Conservation (phyloP, 2,113 vertebrate genomes). For the Oxyura jamaicensis region DNA sequence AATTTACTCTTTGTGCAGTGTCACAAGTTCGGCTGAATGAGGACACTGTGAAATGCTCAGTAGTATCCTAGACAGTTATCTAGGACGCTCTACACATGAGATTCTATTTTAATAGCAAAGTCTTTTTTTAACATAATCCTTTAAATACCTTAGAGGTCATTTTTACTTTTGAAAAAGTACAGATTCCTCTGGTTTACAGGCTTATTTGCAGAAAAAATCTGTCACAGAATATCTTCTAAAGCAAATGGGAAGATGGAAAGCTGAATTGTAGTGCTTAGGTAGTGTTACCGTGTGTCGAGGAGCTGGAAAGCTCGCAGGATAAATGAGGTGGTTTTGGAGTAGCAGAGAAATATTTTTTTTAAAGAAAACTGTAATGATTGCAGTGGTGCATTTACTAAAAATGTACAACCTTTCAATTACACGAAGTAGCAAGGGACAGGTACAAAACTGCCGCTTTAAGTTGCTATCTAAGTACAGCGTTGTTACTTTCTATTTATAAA, state of each 20-base stretch:
- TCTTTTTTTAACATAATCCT: conserved; percentile 67
- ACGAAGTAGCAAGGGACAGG: not conserved
- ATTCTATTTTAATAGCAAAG: conserved; percentile 71
- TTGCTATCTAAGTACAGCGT: not conserved
- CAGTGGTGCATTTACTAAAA: not conserved
- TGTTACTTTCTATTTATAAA: not conserved
- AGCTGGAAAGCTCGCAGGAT: not conserved
- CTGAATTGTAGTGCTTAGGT: not conserved
- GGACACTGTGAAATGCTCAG: conserved; percentile 64
- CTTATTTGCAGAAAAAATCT: conserved; percentile 14
- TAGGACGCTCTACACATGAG: conserved; percentile 71
- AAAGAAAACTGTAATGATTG: not conserved
- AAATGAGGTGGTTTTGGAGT: not conserved
- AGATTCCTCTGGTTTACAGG: conserved; percentile 25
- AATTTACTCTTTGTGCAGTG: conserved; percentile 21
- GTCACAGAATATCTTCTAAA: not conserved
- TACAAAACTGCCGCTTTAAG: not conserved
- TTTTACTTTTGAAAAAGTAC: conserved; percentile 66
- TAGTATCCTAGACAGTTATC: conserved; percentile 73
- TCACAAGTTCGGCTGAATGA: conserved; percentile 71
- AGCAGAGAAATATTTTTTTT: not conserved
- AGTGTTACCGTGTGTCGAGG: not conserved
- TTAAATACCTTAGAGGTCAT: conserved; percentile 72
- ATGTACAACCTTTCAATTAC: not conserved
- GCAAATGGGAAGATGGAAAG: not conserved